phyloP scores from a whole-genome alignment of 2,888 invertebrate species.

The Crocallis elinguaria region DNA sequence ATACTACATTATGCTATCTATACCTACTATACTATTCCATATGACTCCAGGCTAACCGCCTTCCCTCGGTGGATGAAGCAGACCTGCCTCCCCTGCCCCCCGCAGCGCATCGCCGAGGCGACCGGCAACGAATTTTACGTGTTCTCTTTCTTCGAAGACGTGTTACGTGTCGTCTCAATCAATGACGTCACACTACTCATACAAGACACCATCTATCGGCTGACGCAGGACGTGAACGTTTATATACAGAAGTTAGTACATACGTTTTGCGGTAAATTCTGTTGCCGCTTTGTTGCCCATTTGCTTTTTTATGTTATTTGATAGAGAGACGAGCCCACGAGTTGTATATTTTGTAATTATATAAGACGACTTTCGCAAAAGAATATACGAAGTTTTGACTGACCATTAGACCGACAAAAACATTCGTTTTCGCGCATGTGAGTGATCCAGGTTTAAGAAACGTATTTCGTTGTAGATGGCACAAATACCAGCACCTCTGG shows the following conservation, averaged over 20 bases:
- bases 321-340: too few relatives aligned
- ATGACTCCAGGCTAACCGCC: constrained; percentile 85
- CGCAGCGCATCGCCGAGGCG: constrained; percentile 83
- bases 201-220: constrained; percentile 87
- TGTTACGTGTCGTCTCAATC: constrained; percentile 88
- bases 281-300: too few relatives aligned
- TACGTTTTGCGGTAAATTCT: too few relatives aligned
- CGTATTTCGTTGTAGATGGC: constrained; percentile 86
- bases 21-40: not conserved
- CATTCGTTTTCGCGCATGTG: too few relatives aligned
- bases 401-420: too few relatives aligned
- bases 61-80: constrained; percentile 95
- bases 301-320: too few relatives aligned
- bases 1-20: too few relatives aligned
- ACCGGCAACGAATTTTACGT: constrained; percentile 84
- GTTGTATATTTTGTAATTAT: too few relatives aligned
- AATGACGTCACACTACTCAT: constrained; percentile 87
- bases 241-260: constrained; percentile 84
- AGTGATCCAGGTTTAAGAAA: too few relatives aligned
- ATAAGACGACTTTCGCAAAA: too few relatives aligned
- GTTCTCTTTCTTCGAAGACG: constrained; percentile 92
- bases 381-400: too few relatives aligned
- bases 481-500: constrained; percentile 91
- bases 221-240: constrained; percentile 87
- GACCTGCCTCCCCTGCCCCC: constrained; percentile 90